These are phyloP conservation scores for Lutjanus erythropterus DNA, from an alignment of 2,113 vertebrate genomes.

Conservation along the genomic window DNA sequence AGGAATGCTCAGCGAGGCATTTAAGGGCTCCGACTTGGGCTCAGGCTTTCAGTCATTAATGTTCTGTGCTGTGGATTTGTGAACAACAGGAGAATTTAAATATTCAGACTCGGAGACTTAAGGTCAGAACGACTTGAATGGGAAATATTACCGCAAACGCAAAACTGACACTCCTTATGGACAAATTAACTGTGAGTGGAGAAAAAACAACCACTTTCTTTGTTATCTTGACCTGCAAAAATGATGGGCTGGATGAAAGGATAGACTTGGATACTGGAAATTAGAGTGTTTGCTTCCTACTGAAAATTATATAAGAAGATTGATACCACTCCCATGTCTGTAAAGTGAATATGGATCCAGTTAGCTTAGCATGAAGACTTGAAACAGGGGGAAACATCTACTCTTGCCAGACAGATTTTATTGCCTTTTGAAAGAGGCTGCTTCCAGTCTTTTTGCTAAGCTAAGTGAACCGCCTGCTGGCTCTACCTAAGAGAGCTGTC, in stretches of 20 bases:
- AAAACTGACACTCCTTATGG: constrained; percentile 47
- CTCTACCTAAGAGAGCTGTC: not conserved
- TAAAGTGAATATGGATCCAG: not conserved
- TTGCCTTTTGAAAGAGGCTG: not conserved
- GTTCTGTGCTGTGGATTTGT: constrained; percentile 57
- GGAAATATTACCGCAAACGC: constrained; percentile 29
- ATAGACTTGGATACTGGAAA: not conserved
- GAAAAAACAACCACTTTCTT: constrained; percentile 21
- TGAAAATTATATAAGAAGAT: not conserved
- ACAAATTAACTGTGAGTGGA: constrained; percentile 36
- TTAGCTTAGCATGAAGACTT: not conserved
- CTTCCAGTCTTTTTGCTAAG: constrained; percentile 4
- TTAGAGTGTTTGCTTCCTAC: not conserved
- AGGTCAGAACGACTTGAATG: constrained; percentile 41
- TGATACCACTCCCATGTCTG: not conserved
- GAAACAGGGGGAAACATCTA: not conserved
- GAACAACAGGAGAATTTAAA: constrained; percentile 58
- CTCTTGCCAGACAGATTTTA: not conserved
- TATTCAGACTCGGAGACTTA: constrained; percentile 47
- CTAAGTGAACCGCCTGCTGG: not conserved
- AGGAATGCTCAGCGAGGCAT: constrained; percentile 66
- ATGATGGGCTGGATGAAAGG: not conserved
- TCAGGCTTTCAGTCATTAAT: constrained; percentile 56
- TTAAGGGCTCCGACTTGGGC: constrained; percentile 53
- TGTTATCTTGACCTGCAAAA: not conserved